These are phyloP conservation scores for Xerus rutilus DNA, from an alignment of 2,797 vertebrate genomes.

Conservation along the genomic window DNA sequence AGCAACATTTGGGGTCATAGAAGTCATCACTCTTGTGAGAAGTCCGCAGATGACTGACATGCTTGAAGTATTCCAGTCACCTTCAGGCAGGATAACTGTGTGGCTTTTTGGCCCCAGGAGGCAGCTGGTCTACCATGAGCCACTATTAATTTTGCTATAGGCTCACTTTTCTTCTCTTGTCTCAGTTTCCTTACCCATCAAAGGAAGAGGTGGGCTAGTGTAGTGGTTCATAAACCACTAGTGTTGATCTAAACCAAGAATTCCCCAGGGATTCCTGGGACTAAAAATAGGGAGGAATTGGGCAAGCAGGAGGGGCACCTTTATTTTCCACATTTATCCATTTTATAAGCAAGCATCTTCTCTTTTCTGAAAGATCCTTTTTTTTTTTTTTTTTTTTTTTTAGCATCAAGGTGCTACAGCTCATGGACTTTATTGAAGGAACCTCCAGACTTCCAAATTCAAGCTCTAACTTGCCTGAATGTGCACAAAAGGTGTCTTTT, in stretches of 20 bases:
- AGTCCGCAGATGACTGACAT: not conserved
- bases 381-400: not conserved
- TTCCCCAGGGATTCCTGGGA: not conserved
- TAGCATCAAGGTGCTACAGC: not conserved
- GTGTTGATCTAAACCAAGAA: not conserved
- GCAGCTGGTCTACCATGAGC: not conserved
- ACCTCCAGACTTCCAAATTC: not conserved
- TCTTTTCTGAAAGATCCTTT: not conserved
- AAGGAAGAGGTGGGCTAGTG: not conserved
- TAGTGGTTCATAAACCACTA: not conserved
- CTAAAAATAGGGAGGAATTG: not conserved
- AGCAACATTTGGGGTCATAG: not conserved
- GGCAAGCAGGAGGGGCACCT: not conserved
- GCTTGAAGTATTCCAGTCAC: not conserved
- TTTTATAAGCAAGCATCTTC: not conserved
- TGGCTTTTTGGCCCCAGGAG: not conserved
- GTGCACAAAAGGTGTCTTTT: not conserved
- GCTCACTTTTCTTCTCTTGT: not conserved
- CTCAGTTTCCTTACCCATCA: too few relatives aligned
- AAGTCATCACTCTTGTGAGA: not conserved
- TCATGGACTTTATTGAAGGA: not conserved
- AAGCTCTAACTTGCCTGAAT: not conserved
- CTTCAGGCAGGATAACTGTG: not conserved
- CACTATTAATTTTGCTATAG: not conserved
- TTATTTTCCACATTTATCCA: not conserved